Base-by-base conservation (phyloP, 2,888 invertebrate genomes). In the Oegoconia quadripuncta region DNA sequence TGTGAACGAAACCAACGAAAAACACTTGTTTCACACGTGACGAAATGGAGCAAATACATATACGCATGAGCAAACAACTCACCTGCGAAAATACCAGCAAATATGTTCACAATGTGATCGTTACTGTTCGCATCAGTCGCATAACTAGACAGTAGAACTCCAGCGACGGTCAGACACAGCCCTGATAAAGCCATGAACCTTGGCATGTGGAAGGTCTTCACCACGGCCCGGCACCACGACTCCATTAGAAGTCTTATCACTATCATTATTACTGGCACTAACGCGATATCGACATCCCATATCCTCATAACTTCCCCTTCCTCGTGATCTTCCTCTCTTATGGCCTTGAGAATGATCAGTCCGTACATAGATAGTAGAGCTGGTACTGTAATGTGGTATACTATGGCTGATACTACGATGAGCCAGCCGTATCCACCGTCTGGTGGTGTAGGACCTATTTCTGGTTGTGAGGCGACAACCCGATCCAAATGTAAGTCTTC, bases 341-440 rank as follows among this genome's bases (percentile, higher is more conserved):
- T 78, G 6, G 83, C 75, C 53, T 88, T 89, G 33, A 90, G 58
- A 44, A 90, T 77, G 29, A 90, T 74, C 27, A 90, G 65, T 28
- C 91, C 90, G 60, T 89, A 90, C 35, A 89, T 72, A 23, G 87
- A 78, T n/a, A 89, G 56, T 38, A 90, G 50, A 37, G 89, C 83
- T 11, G 90, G 90, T 26, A 90, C 82, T n/a, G 89, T 75, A 58
- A 91, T 87, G 72, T 92, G 90, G 61, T 91, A 90, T 48, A 91
- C 73, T 46, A 88, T 74, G 20, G 90, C 88, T 9, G 90, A 89
- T 25, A 87, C 56, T 34, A 92, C 87, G 49, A 92, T 88, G 32
- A 92, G 57, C 92, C 92, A 92, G 1, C 92, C 91, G 55, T 91
- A 92, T 2, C 91, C 91, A 0, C 91, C 92, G 55, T 92, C 91